Base-by-base conservation (phyloP, 2,888 invertebrate species). In the Lepidochitona cinerea region DNA sequence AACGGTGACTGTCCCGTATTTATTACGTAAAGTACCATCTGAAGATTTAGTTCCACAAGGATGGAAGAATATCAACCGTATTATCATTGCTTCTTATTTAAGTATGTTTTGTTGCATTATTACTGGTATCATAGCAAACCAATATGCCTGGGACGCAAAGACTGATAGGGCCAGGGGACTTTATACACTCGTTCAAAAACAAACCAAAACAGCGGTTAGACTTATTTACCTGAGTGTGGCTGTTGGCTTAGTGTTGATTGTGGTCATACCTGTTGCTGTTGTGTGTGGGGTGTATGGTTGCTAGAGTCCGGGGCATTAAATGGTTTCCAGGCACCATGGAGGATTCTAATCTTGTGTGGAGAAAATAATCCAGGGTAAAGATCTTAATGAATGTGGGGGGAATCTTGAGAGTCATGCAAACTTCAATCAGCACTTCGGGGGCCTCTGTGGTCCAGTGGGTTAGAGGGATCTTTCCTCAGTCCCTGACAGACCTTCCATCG, bases 161-260 rank as follows among this genome's bases (percentile, higher is more conserved):
- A 78, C 80, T 53, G 85, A 85, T n/a, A 83, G 85, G 70, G 82
- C 82, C 54, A 86, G 87, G 75, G 87, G 87, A 0, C 74, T 87
- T 49, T 85, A 85, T 76, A 87, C 85, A 9, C 77, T 87, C 72
- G 86, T 86, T 14, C 87, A 87, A 79, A 81, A 82, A 74, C 82
- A 85, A 73, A 79, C 84, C 53, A 84, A 79, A 52, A 71, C 79
- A 54, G 85, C 87, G 1, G 83, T 81, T 4, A 80, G 81, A 29
- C 76, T 83, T 33, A 85, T 87, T 59, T 87, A 87, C 68, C 76
- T 81, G 29, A 83, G 85, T 68, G 70, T 85, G 65, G 80, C 70
- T 6, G 69, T 82, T 14, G 86, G 87, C 1, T 41, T 79, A 65
- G 41, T 83, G 3, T 9, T 82, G 7, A 78, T 73, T 23, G 72